A percentile compares a stretch with the other conserved stretches of the same genome.
Conservation (phyloP, 2,888 invertebrate species). For the Habrosyne pyritoides region DNA sequence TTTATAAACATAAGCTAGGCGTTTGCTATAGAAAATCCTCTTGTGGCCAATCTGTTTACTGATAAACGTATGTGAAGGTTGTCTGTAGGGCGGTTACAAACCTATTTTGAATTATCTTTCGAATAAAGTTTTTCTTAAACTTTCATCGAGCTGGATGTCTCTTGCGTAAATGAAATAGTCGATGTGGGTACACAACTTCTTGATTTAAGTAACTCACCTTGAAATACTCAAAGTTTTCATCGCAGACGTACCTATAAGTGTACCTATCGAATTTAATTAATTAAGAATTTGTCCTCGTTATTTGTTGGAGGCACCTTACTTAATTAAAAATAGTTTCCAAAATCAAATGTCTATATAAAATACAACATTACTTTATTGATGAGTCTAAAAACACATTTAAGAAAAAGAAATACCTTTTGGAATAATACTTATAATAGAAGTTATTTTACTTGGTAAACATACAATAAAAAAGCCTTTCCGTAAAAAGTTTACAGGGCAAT, state of each 20-base stretch:
- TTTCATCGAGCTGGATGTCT: constrained; percentile 18
- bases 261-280: not conserved
- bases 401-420: too few relatives aligned
- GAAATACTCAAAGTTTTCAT: not conserved
- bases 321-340: too few relatives aligned
- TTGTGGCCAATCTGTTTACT: constrained; percentile 10
- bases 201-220: constrained; percentile 11
- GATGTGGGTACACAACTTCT: constrained; percentile 19
- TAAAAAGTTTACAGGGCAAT: constrained; percentile 25
- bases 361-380: too few relatives aligned
- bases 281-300: not conserved
- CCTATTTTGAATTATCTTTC: constrained; percentile 18
- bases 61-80: constrained; percentile 22
- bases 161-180: constrained; percentile 24
- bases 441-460: too few relatives aligned
- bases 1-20: not conserved
- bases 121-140: constrained; percentile 27
- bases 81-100: constrained; percentile 23
- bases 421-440: too few relatives aligned
- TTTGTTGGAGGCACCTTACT: not conserved
- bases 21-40: not conserved
- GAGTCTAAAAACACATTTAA: too few relatives aligned
- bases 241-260: not conserved
- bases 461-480: not conserved
- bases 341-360: too few relatives aligned